Evolutionary conservation across 2,113 vertebrate species (phyloP).

Genomic region (Coryphaenoides rupestris): DNA sequence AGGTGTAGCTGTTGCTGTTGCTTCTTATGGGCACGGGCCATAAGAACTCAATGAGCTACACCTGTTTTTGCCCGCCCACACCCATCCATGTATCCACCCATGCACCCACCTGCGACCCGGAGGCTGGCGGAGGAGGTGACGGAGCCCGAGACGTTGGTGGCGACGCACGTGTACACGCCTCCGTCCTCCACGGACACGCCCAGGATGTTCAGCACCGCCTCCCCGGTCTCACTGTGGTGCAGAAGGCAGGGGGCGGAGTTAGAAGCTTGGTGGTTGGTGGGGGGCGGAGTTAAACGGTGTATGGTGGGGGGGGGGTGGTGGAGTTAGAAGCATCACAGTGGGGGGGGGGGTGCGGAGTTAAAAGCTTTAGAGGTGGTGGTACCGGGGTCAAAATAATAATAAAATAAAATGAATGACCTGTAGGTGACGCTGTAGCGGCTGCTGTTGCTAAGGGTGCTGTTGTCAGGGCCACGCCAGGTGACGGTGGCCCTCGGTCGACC

Average conservation of each 20-base stretch:
- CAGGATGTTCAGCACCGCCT: slow-evolving; percentile 87
- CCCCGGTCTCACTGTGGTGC: slow-evolving; percentile 90
- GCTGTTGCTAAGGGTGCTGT: slow-evolving; percentile 81
- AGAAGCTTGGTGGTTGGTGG: too few relatives aligned
- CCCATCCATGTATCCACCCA: too few relatives aligned
- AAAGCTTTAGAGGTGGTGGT: too few relatives aligned
- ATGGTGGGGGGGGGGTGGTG: too few relatives aligned
- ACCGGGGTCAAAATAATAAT: too few relatives aligned
- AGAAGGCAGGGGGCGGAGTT: background rate
- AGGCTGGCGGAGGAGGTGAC: slow-evolving; percentile 86
- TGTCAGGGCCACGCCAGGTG: slow-evolving; percentile 92
- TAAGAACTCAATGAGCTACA: too few relatives aligned
- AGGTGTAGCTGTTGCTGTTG: too few relatives aligned
- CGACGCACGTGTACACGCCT: slow-evolving; percentile 87
- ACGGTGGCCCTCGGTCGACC: slow-evolving; percentile 86
- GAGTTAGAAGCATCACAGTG: too few relatives aligned
- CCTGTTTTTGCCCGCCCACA: background rate
- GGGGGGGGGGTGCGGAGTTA: too few relatives aligned
- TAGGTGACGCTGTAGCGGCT: slow-evolving; percentile 86
- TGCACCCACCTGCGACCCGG: slow-evolving; percentile 84
- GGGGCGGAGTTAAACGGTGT: too few relatives aligned
- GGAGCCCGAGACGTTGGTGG: slow-evolving; percentile 87
- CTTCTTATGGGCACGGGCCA: too few relatives aligned
- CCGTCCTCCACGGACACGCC: slow-evolving; percentile 85
- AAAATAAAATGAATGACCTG: too few relatives aligned